These are phyloP conservation scores for Parnassius mnemosyne DNA, from an alignment of 2,888 invertebrate genomes.

Conservation along the genomic window DNA sequence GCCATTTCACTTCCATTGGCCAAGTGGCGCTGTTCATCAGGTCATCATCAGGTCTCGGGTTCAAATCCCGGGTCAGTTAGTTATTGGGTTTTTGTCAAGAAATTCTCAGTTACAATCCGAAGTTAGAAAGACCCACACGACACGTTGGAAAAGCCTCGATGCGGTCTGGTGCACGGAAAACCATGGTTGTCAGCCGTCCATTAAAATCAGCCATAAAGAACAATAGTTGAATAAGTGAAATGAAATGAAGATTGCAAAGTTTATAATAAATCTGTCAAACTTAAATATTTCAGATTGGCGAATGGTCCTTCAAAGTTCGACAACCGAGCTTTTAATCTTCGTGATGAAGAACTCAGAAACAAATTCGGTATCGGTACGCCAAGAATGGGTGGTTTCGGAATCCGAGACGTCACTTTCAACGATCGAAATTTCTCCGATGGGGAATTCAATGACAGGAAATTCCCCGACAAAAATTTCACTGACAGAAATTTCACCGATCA, in stretches of 20 bases:
- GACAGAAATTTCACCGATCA: constrained; percentile 60
- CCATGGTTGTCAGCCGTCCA: no score
- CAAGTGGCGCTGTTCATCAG: no score
- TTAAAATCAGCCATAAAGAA: no score
- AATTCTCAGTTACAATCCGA: no score
- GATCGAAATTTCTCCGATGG: constrained; percentile 68
- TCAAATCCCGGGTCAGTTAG: no score
- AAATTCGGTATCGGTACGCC: constrained; percentile 72
- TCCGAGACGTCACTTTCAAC: constrained; percentile 69
- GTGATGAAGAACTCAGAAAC: constrained; percentile 68
- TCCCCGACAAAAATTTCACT: constrained; percentile 60
- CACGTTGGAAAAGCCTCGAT: no score
- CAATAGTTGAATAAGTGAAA: no score
- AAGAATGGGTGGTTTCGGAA: constrained; percentile 75
- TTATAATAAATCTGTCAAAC: constrained; percentile 1
- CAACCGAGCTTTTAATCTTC: constrained; percentile 66
- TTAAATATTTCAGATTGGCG: constrained; percentile 51
- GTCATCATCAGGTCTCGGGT: no score
- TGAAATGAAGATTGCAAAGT: not conserved
- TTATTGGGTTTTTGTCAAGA: no score
- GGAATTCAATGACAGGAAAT: constrained; percentile 67
- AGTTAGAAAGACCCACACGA: no score
- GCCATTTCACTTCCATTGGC: no score
- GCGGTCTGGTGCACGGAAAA: no score
- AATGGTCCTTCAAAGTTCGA: constrained; percentile 64